Percentiles rank a stretch among this genome's conserved stretches.
Conservation (phyloP, 1,140 invertebrate species). For the Trialeurodes vaporariorum region DNA sequence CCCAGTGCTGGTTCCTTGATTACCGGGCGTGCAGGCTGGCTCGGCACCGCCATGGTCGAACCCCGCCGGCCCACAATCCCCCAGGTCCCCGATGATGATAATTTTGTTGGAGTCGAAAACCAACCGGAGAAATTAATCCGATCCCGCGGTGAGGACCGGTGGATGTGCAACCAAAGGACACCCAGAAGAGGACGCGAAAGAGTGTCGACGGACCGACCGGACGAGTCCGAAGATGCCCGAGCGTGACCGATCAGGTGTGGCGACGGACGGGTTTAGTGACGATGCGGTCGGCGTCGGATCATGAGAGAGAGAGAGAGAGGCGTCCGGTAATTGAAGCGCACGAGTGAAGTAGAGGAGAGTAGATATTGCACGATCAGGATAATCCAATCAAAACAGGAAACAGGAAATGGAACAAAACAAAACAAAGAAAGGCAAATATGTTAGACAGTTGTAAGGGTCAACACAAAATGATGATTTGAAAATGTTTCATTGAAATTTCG, state of each 20-base stretch:
- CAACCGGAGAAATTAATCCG: constrained; percentile 8
- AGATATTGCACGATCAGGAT: too few species aligned
- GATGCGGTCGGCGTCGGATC: too few species aligned
- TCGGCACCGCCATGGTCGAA: constrained; percentile 58
- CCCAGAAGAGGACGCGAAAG: too few species aligned
- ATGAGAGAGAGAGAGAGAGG: too few species aligned
- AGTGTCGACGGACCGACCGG: neutral
- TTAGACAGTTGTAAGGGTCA: neutral
- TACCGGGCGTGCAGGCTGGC: constrained; percentile 53
- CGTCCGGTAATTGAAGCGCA: too few species aligned
- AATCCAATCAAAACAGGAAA: neutral
- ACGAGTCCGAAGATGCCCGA: neutral
- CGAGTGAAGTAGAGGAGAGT: too few species aligned
- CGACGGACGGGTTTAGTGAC: neutral
- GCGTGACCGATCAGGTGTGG: neutral
- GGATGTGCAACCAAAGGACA: too few species aligned
- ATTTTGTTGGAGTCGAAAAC: constrained; percentile 37
- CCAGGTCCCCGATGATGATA: constrained; percentile 62
- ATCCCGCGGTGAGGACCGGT: too few species aligned
- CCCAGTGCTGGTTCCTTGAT: constrained; percentile 60
- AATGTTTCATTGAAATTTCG: too few species aligned
- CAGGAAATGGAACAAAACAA: neutral
- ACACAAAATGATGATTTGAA: too few species aligned
- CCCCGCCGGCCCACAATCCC: constrained; percentile 54
- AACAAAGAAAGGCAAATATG: neutral